A percentile compares a stretch with the other conserved stretches of the same genome.
Conservation (phyloP, 2,888 invertebrate species). For the Nudaria mundana region DNA sequence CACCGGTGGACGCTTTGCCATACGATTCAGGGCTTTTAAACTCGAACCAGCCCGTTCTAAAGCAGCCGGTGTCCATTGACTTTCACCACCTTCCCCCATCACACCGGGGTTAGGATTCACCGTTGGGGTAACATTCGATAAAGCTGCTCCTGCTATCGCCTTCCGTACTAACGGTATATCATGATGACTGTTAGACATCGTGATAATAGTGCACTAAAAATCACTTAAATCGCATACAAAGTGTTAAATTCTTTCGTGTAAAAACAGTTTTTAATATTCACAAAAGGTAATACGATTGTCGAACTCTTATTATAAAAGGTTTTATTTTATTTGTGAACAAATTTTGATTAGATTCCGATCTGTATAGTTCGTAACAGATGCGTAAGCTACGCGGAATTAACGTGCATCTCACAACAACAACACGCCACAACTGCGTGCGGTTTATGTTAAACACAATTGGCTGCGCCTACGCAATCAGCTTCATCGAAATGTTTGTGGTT, state of each 20-base stretch:
- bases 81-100: slow-evolving; percentile 47
- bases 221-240: slow-evolving; percentile 1
- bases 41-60: slow-evolving; percentile 74
- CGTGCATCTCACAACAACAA: slow-evolving; percentile 35
- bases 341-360: neutral
- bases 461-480: slow-evolving; percentile 12
- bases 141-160: slow-evolving; percentile 64
- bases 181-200: slow-evolving; percentile 50
- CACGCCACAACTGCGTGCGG: slow-evolving; percentile 34
- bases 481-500: slow-evolving; percentile 8
- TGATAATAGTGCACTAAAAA: slow-evolving; percentile 19
- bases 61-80: slow-evolving; percentile 73
- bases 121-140: slow-evolving; percentile 46
- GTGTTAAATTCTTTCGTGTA: neutral
- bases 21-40: slow-evolving; percentile 74
- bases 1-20: slow-evolving; percentile 81
- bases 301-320: too few relatives aligned
- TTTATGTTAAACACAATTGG: neutral
- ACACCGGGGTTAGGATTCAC: slow-evolving; percentile 40
- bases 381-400: slow-evolving; percentile 36
- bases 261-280: too few relatives aligned
- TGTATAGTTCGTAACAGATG: slow-evolving; percentile 31
- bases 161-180: slow-evolving; percentile 60
- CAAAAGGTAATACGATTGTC: too few relatives aligned
- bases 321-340: neutral